Conservation (phyloP, 1,140 invertebrate species). For the honey bee (Apis mellifera) region Amel_HAv3.1 CM009935.2:12547001-12547500, state of each 20-base stretch:
- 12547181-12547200: constrained; percentile 50
- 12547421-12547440: too few relatives aligned
- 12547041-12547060: too few relatives aligned
- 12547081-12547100: neutral
- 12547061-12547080: too few relatives aligned
- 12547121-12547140: constrained; percentile 46
- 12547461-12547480: too few relatives aligned
- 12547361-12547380: neutral
- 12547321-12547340: neutral
- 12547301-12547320: neutral
- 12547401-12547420: too few relatives aligned
- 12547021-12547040: too few relatives aligned
- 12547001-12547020: too few relatives aligned
- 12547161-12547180: constrained; percentile 45
- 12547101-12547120: constrained; percentile 28
- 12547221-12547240: constrained; percentile 39
- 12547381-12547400: neutral
- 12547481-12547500: too few relatives aligned
- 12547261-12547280: constrained; percentile 43
- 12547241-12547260: constrained; percentile 44
- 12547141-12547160: neutral
- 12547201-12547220: constrained; percentile 32
- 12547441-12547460: too few relatives aligned
- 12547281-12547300: constrained; percentile 13
- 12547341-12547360: neutral